These are phyloP conservation scores for Eucera pruinosa DNA, from an alignment of 2,888 invertebrate genomes.

Conservation along the genomic window DNA sequence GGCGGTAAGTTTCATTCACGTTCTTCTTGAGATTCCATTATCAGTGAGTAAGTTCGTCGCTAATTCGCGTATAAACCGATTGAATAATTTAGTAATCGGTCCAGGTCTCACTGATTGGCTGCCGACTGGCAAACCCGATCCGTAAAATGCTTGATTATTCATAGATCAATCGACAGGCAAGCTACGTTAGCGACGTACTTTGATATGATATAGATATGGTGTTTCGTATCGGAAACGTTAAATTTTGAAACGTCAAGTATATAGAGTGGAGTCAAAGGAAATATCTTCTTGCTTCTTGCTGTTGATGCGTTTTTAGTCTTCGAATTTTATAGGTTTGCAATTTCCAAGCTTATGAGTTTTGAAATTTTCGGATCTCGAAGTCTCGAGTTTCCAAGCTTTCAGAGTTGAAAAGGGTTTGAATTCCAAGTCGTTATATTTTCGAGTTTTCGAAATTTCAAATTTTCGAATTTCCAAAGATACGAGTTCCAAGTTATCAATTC, in stretches of 20 bases:
- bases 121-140: constrained; percentile 1
- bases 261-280: too few relatives aligned
- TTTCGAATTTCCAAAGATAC: too few relatives aligned
- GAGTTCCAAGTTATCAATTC: too few relatives aligned
- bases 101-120: constrained; percentile 20
- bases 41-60: background rate
- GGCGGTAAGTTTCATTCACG: background rate
- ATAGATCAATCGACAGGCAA: constrained; percentile 36
- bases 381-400: too few relatives aligned
- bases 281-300: too few relatives aligned
- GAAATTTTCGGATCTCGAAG: too few relatives aligned
- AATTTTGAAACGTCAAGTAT: constrained; percentile 31
- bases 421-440: too few relatives aligned
- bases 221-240: background rate
- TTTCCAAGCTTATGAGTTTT: too few relatives aligned
- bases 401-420: too few relatives aligned
- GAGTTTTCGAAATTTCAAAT: too few relatives aligned
- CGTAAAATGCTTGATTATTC: constrained; percentile 35
- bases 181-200: constrained; percentile 11
- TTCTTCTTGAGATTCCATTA: background rate
- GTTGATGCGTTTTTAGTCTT: too few relatives aligned
- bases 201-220: background rate
- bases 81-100: constrained; percentile 52
- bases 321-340: too few relatives aligned
- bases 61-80: constrained; percentile 17